A percentile compares a stretch with the other conserved stretches of the same genome.
Evolutionary conservation across 2,113 vertebrate genomes (phyloP).

Genomic region (Sylvietta virens): DNA sequence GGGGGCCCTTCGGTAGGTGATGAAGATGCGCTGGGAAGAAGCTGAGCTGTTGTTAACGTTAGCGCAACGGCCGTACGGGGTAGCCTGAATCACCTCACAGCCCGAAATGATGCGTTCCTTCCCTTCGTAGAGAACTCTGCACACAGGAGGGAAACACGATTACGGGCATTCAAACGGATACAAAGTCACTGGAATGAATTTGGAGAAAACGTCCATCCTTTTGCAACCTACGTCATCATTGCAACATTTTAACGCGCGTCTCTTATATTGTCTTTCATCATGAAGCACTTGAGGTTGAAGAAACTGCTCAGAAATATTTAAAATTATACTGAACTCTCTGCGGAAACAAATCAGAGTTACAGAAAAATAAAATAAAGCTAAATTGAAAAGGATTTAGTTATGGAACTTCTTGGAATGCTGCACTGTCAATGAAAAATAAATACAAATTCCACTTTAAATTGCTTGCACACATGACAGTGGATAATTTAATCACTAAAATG

Average conservation of each 20-base stretch:
- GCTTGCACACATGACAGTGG: neutral
- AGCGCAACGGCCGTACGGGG: conserved; percentile 94
- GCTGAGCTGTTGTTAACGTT: conserved; percentile 98
- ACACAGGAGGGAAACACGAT: neutral
- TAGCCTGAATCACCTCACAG: conserved; percentile 94
- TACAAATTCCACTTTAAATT: neutral
- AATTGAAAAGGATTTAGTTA: neutral
- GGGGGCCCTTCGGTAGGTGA: conserved; percentile 86
- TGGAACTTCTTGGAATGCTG: neutral
- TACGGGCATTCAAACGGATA: neutral
- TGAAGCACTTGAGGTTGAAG: neutral
- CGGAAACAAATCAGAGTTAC: neutral
- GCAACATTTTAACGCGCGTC: neutral
- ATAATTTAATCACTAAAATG: neutral
- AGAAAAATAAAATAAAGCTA: neutral
- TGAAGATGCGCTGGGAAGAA: conserved; percentile 92
- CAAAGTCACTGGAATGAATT: neutral
- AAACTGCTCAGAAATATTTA: neutral
- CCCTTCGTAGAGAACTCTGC: conserved; percentile 92
- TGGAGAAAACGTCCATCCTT: neutral
- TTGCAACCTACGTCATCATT: neutral
- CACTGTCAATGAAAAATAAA: neutral
- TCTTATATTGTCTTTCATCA: neutral
- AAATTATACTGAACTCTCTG: neutral
- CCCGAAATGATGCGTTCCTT: conserved; percentile 92